Base-by-base conservation (phyloP, 2,888 invertebrate species). In the Acronicta alni region DNA sequence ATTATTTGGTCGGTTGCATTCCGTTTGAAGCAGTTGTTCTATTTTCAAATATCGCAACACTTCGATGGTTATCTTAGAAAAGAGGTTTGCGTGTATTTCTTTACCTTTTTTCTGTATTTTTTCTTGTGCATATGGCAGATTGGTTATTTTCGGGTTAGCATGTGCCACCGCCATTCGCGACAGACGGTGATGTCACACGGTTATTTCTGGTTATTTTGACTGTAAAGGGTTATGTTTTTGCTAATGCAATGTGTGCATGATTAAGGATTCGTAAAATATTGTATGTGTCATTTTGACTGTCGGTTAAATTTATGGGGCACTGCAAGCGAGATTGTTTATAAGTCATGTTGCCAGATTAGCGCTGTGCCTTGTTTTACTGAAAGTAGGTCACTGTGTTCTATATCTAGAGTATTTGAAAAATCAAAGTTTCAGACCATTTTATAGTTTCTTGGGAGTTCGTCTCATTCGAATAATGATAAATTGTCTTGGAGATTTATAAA, bases 101-200 rank as follows among this genome's bases (percentile, higher is more conserved):
- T 63, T 57, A 48, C 59, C 59, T 66, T 75, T 73, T 75, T 73
- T 60, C 20, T 41, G 59, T 35, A 30, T 59, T 73, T 72, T 72
- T 67, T 45, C 45, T 61, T 66, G 58, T 89, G 84, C 92, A 92
- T 89, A 92, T 92, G 92, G 90, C 87, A 84, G 85, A 89, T 86
- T 88, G 80, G 90, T 88, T 92, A 93, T 92, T 93, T 92, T 89
- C 86, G 86, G 88, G 81, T 86, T 87, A 84, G 91, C 92, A 91
- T 92, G 90, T 92, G 92, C 90, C 81, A 79, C 44, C 84, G 82
- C 84, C 88, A 86, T 89, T 89, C 82, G 90, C 89, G 85, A 83
- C 92, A 91, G 89, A 89, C 89, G 90, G 86, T 93, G 92, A 93
- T 92, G 91, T 94, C 93, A 92, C 82, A 86, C 77, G 66, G 62